A percentile compares a stretch with the other conserved stretches of the same genome.
phyloP scores from a whole-genome alignment of 2,113 vertebrate genomes.

The Psittacula cyanocephala region DNA sequence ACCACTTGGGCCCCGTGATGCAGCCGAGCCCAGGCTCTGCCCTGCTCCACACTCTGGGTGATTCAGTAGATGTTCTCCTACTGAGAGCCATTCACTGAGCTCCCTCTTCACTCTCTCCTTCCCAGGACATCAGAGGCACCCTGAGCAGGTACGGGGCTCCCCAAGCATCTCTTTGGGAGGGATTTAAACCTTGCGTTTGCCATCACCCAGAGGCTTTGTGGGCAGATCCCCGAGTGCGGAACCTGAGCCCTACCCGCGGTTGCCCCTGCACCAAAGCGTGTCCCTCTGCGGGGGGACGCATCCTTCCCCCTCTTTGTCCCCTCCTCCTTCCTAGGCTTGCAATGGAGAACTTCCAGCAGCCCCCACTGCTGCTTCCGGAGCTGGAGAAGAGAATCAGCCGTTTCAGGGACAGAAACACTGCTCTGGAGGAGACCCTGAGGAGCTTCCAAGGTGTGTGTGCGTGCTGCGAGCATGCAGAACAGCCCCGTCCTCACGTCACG shows the following conservation, averaged over 20 bases:
- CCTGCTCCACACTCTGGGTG: no score
- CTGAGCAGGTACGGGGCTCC: neutral
- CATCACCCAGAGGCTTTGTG: neutral
- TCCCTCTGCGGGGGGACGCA: accelerated
- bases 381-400: neutral
- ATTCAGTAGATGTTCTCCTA: neutral
- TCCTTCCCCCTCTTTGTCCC: neutral
- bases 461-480: accelerated
- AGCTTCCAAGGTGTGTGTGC: neutral
- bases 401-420: neutral
- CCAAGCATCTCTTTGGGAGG: neutral
- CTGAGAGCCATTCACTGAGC: accelerated
- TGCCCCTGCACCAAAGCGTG: neutral
- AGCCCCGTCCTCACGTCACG: accelerated
- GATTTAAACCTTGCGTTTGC: neutral
- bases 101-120: neutral
- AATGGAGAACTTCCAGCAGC: neutral
- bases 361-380: neutral
- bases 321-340: neutral
- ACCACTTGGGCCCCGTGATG: neutral
- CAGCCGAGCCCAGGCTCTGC: neutral
- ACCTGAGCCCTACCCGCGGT: neutral
- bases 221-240: neutral
- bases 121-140: conserved; percentile 1
- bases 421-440: neutral